Evolutionary conservation across 2,888 invertebrate genomes (phyloP).

Genomic region (Dicyrtomina minuta): DNA sequence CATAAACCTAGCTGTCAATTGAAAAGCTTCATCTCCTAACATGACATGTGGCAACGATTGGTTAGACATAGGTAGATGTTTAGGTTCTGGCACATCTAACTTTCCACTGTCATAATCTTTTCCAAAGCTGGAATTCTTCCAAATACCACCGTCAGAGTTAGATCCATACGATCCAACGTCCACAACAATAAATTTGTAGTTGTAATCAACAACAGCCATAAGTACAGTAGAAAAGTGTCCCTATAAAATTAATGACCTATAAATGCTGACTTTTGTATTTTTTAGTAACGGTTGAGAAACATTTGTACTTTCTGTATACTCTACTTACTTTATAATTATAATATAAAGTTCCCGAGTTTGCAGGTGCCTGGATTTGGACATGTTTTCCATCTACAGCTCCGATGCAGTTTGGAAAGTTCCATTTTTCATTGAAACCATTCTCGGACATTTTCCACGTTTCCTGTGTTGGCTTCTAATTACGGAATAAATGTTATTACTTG

Average conservation of each 20-base stretch:
- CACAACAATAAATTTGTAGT: slow-evolving; percentile 34
- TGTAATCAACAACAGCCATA: slow-evolving; percentile 29
- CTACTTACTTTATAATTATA: neutral
- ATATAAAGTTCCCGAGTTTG: neutral
- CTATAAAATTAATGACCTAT: no score
- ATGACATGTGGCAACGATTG: slow-evolving; percentile 12
- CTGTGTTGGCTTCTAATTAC: neutral
- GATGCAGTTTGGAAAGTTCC: no score
- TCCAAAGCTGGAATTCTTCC: slow-evolving; percentile 12
- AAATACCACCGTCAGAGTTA: slow-evolving; percentile 37
- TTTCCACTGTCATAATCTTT: slow-evolving; percentile 3
- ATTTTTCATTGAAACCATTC: neutral
- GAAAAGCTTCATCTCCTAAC: slow-evolving; percentile 36
- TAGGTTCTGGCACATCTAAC: slow-evolving; percentile 31
- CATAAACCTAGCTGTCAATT: slow-evolving; percentile 17
- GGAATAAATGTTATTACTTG: no score
- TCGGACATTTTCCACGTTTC: neutral
- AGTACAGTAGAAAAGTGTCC: slow-evolving; percentile 32
- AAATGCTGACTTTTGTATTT: no score
- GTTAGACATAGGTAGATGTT: neutral
- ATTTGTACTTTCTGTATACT: no score
- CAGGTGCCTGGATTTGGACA: neutral
- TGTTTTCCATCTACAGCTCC: no score
- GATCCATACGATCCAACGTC: slow-evolving; percentile 39
- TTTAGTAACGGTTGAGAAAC: no score